Percentiles rank a stretch among this genome's conserved stretches.
Evolutionary conservation across 2,888 invertebrate genomes (phyloP).

Genomic region (Deilephila elpenor): DNA sequence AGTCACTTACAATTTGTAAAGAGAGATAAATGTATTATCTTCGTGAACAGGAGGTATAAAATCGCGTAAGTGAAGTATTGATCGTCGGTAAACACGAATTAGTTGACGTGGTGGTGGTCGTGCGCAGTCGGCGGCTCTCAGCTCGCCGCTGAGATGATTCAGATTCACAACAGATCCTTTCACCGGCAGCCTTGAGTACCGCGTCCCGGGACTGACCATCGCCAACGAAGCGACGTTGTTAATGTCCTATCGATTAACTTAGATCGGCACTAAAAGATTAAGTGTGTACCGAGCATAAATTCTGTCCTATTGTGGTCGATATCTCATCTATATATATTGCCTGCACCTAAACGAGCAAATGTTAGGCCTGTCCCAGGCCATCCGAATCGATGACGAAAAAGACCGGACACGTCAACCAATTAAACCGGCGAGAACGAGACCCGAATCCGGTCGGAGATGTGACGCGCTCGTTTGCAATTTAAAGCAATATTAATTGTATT

Average conservation of each 20-base stretch:
- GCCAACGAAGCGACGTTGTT: slow-evolving; percentile 67
- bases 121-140: neutral
- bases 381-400: slow-evolving; percentile 49
- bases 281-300: slow-evolving; percentile 56
- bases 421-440: slow-evolving; percentile 51
- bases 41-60: neutral
- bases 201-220: slow-evolving; percentile 75
- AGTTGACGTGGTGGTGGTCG: neutral
- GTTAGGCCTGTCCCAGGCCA: slow-evolving; percentile 58
- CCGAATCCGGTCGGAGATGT: slow-evolving; percentile 55
- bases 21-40: neutral
- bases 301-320: slow-evolving; percentile 60
- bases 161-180: slow-evolving; percentile 79
- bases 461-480: slow-evolving; percentile 67
- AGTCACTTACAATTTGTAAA: neutral
- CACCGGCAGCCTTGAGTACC: slow-evolving; percentile 77
- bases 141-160: slow-evolving; percentile 73
- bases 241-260: slow-evolving; percentile 80
- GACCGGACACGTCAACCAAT: slow-evolving; percentile 63
- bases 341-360: slow-evolving; percentile 51
- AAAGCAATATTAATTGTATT: slow-evolving; percentile 66
- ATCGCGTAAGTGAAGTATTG: neutral
- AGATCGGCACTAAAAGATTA: slow-evolving; percentile 75
- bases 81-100: neutral
- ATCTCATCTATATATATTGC: slow-evolving; percentile 49